Evolutionary conservation across 1,140 invertebrate genomes (phyloP), one percentile per base, ranked within the genome.

Genomic region (Drosophila neocordata): DNA sequence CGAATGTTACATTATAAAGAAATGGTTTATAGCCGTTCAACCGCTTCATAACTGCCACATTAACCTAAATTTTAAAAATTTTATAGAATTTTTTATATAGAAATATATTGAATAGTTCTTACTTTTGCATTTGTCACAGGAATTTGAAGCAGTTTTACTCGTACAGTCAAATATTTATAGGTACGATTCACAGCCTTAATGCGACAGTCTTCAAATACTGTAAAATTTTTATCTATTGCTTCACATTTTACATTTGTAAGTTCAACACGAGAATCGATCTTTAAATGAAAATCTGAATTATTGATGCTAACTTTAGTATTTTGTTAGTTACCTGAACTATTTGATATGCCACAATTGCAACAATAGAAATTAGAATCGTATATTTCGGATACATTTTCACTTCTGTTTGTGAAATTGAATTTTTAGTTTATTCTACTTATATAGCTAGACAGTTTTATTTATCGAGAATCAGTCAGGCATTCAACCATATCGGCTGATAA

Each of bases 1-100:
- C 70, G 1, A 65, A 15, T 2, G 35, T 65, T 11, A 72, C 27
- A n/a, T 73, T 73, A 24, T 73, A 73, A 0, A 73, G 44, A 3
- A 73, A 73, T 0, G 69, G 41, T 12, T 48, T 48, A 20, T 48
- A 48, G 2, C 41, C 41, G 1, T 48, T 48, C 1, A 48, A 20
- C 4, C 41, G 41, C 4, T 48, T 48, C 2, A 48, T 5, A 20
- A 48, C 15, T 11, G 41, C 41, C 0, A 48, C 41, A 48, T 48
- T 48, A 6, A 48, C 2, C 41, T 44, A 9, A 0, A 13, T 13
- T 6, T 15, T 18, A 15, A 2, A 7, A 15, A 12, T 15, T 18
- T 44, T 3, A 12, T 12, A 12, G 3, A 2, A 12, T 12, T 12
- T 37, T 15, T 2, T 18, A 15, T 44, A 7, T 7, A 48, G 22